Evolutionary conservation across 2,113 vertebrate genomes (phyloP), one percentile per base, ranked within the genome.

Genomic region (Lepisosteus osseus): DNA sequence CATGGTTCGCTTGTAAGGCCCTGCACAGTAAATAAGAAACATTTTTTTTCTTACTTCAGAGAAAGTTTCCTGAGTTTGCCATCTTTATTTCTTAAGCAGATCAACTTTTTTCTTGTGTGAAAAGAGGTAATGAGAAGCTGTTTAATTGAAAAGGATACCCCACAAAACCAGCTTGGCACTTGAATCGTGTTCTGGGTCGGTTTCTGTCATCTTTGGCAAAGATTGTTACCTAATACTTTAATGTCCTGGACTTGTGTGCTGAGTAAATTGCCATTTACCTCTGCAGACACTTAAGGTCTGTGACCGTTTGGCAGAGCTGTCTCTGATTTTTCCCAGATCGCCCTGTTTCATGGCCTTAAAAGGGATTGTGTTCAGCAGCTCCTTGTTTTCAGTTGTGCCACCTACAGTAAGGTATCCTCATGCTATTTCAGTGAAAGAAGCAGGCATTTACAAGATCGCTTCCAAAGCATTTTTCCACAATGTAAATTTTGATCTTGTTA

Each of bases 301-400:
- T 76, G 74, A 65, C 65, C 71, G 59, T 77, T 70, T 78, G 71
- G 68, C 65, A n/a, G 54, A 72, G 79, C 82, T 89, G 82, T 89
- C 87, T 89, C 85, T 73, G 79, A 84, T 83, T 86, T 80, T 80
- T 82, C 83, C 79, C 85, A 85, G 80, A 86, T 76, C 72, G 78
- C 81, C 80, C 86, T 87, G 86, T 83, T 77, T 86, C 87, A 88
- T 84, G 80, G 77, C 91, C 90, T 90, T 93, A 91, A 92, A 93
- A 90, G 90, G 89, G 77, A 73, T 71, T 72, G 69, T 67, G 61
- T 72, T 57, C 54, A 29, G 61, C 51, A 55, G 29, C 9, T 54
- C 41, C 44, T 45, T 56, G 42, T 69, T 70, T 66, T 70, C 54
- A n/a, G 17, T 14, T 13, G 14, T 54, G 54, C 51, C 67, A 51